Evolutionary conservation across 1,140 invertebrate species (phyloP).

Genomic region (Oedothorax gibbosus): DNA sequence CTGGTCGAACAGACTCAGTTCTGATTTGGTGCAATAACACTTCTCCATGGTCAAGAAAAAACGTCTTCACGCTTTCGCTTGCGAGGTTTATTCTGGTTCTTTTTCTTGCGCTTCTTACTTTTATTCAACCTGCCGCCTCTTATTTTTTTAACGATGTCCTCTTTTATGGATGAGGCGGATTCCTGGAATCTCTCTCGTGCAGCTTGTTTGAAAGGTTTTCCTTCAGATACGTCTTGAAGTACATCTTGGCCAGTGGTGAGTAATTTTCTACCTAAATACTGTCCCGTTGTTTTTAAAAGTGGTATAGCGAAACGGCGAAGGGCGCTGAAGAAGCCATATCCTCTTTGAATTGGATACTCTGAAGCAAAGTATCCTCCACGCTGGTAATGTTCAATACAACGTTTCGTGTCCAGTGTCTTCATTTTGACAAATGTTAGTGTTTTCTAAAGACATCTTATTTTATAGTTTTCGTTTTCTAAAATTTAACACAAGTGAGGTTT

Average conservation of each 20-base stretch:
- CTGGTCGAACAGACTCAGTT: not conserved
- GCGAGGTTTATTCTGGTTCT: not conserved
- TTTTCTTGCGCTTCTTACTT: too few relatives aligned
- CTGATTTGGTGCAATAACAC: not conserved
- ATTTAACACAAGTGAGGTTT: not conserved
- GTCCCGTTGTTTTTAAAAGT: not conserved
- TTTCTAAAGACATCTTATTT: not conserved
- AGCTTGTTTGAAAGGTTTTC: not conserved
- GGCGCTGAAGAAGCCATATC: slow-evolving; percentile 3
- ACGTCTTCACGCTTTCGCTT: not conserved
- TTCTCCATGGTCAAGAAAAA: not conserved
- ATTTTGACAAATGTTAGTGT: not conserved
- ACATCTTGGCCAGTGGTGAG: not conserved
- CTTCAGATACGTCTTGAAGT: not conserved
- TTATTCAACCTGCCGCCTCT: not conserved
- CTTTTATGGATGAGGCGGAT: not conserved
- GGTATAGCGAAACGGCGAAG: not conserved
- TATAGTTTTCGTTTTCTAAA: not conserved
- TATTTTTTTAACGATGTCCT: not conserved
- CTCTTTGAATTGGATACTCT: not conserved
- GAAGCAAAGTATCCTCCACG: not conserved
- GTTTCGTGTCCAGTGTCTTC: not conserved
- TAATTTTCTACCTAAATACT: not conserved
- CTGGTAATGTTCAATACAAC: not conserved
- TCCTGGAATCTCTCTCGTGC: not conserved